A percentile compares a stretch with the other conserved stretches of the same genome.
Evolutionary conservation across 1,140 invertebrate genomes (phyloP).

Genomic region (Caerostris extrusa): DNA sequence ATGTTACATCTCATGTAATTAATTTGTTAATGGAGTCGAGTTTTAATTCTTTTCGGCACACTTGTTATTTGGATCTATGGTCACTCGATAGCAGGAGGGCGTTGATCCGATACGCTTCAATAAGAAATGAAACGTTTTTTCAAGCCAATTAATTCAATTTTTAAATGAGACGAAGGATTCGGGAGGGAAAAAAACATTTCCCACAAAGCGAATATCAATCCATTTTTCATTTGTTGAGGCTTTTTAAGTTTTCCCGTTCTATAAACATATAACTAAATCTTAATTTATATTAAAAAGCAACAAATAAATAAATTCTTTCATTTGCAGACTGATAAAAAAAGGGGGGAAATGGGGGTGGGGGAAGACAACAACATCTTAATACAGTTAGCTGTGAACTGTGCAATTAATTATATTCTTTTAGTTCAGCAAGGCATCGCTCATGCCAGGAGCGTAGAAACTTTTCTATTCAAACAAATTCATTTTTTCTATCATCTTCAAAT

Average conservation of each 20-base stretch:
- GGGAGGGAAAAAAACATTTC: slow-evolving; percentile 43
- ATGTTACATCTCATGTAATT: slow-evolving; percentile 62
- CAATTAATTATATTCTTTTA: slow-evolving; percentile 77
- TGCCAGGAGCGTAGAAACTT: slow-evolving; percentile 67
- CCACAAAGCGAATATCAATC: slow-evolving; percentile 71
- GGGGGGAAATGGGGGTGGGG: neutral
- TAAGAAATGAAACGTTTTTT: slow-evolving; percentile 75
- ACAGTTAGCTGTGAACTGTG: slow-evolving; percentile 76
- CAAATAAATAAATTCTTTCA: slow-evolving; percentile 74
- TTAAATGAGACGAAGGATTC: slow-evolving; percentile 72
- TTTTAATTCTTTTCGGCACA: slow-evolving; percentile 73
- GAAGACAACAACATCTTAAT: slow-evolving; percentile 70
- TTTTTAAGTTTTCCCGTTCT: slow-evolving; percentile 76
- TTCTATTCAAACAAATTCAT: slow-evolving; percentile 77
- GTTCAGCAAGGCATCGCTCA: slow-evolving; percentile 64
- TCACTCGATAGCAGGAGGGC: slow-evolving; percentile 44
- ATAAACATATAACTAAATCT: slow-evolving; percentile 77
- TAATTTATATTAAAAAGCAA: slow-evolving; percentile 77
- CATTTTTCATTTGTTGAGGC: slow-evolving; percentile 69
- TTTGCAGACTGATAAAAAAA: neutral
- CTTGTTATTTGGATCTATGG: slow-evolving; percentile 63
- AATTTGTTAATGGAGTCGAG: slow-evolving; percentile 75
- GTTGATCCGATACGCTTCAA: slow-evolving; percentile 75
- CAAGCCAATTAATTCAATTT: slow-evolving; percentile 76
- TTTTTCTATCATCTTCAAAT: slow-evolving; percentile 77